These are phyloP conservation scores for Orchestia grillus DNA, from an alignment of 1,140 invertebrate genomes.

Conservation along the genomic window DNA sequence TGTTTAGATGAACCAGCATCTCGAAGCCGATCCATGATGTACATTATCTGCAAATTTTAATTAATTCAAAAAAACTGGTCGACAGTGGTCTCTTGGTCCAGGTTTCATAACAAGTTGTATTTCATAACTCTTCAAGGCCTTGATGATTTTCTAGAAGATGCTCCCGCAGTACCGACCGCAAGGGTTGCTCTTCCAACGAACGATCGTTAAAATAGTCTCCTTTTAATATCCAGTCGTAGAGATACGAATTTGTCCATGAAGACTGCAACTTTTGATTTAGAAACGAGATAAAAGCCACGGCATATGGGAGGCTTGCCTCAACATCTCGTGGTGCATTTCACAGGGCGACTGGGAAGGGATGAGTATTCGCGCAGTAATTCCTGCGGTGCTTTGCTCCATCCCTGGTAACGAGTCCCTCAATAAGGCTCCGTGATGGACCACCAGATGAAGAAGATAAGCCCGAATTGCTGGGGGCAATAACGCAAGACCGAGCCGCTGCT, in stretches of 20 bases:
- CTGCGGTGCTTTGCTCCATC: background rate
- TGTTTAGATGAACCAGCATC: too few relatives aligned
- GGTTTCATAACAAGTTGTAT: too few relatives aligned
- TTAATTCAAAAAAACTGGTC: too few relatives aligned
- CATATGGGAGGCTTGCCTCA: background rate
- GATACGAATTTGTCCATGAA: background rate
- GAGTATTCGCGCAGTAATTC: conserved; percentile 1
- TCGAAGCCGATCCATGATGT: too few relatives aligned
- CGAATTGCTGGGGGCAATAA: conserved; percentile 31
- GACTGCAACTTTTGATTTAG: background rate
- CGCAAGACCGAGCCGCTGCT: background rate
- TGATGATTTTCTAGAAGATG: too few relatives aligned
- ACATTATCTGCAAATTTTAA: too few relatives aligned
- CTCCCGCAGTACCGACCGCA: too few relatives aligned
- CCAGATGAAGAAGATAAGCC: conserved; percentile 38
- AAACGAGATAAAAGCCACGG: background rate
- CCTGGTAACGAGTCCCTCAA: conserved; percentile 37
- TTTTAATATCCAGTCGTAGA: background rate
- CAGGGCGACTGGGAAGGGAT: background rate
- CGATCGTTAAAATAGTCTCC: too few relatives aligned
- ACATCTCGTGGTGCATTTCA: background rate
- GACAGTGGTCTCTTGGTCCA: too few relatives aligned
- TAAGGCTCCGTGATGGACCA: conserved; percentile 34
- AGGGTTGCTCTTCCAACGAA: too few relatives aligned
- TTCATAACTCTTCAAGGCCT: too few relatives aligned